Evolutionary conservation across 2,113 vertebrate species (phyloP).

Genomic region (Lagopus muta): DNA sequence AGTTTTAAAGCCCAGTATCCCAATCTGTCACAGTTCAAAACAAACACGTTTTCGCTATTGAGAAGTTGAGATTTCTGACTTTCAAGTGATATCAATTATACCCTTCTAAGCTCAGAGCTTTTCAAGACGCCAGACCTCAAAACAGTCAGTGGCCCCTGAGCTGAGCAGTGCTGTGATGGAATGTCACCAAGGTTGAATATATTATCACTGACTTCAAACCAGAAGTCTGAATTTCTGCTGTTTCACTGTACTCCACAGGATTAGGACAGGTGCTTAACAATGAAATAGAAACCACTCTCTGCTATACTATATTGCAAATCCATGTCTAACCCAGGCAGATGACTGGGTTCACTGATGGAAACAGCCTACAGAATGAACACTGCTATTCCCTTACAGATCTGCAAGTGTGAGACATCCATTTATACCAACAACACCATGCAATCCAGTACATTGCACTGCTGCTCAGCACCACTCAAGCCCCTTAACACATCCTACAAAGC

Average conservation of each 20-base stretch:
- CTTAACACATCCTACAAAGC: neutral
- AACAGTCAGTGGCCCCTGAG: constrained; percentile 15
- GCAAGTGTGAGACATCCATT: neutral
- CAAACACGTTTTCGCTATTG: neutral
- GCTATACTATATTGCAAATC: neutral
- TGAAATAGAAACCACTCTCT: neutral
- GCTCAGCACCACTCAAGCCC: neutral
- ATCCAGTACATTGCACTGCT: neutral
- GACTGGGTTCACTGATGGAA: neutral
- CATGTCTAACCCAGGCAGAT: neutral
- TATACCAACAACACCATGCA: neutral
- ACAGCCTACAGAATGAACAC: neutral
- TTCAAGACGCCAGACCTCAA: neutral
- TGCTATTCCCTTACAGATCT: neutral
- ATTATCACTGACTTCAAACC: neutral
- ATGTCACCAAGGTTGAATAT: neutral
- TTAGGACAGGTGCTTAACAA: neutral
- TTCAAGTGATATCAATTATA: constrained; percentile 5
- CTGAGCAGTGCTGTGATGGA: constrained; percentile 9
- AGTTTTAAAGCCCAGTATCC: neutral
- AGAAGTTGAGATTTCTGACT: neutral
- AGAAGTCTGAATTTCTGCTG: neutral
- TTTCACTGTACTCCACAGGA: neutral
- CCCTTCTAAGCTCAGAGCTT: neutral
- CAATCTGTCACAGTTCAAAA: neutral